A percentile compares a stretch with the other conserved stretches of the same genome.
phyloP scores from a whole-genome alignment of 2,113 vertebrate genomes.

The Ursus arctos region DNA sequence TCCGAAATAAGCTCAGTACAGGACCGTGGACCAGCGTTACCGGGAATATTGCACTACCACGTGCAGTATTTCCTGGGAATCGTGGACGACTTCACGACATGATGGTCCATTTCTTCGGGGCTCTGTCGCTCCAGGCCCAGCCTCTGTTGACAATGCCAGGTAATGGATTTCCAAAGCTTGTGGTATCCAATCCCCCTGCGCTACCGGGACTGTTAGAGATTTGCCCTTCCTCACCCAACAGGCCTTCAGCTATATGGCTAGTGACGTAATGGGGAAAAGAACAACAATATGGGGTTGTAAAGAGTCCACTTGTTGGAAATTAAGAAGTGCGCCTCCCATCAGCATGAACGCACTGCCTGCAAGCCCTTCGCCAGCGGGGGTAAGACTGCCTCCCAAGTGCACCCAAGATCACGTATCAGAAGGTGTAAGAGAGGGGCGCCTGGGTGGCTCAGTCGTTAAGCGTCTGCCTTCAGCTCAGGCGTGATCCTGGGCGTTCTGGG shows the following conservation, averaged over 20 bases:
- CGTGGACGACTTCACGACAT: not conserved
- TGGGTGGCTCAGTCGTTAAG: too few species aligned
- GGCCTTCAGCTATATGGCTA: not conserved
- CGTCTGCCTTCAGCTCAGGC: too few species aligned
- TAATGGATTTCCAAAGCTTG: not conserved
- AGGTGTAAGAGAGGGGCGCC: not conserved
- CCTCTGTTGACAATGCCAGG: too few species aligned
- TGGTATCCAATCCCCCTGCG: not conserved
- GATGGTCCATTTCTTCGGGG: not conserved
- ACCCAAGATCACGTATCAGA: not conserved
- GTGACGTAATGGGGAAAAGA: not conserved
- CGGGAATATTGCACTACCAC: not conserved
- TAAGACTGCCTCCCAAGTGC: not conserved
- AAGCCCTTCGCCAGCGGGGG: not conserved
- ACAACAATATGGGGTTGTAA: not conserved
- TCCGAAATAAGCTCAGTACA: not conserved
- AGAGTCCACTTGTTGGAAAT: not conserved
- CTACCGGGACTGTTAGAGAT: not conserved
- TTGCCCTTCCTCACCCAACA: not conserved
- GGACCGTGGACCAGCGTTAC: not conserved
- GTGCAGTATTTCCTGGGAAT: not conserved
- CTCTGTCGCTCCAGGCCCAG: not conserved
- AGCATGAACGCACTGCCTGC: not conserved
- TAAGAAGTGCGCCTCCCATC: rapidly evolving
- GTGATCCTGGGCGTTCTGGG: too few species aligned